A percentile compares a stretch with the other conserved stretches of the same genome.
phyloP scores from a whole-genome alignment of 2,797 vertebrate species.

The Mormyrops boulengeri region DNA sequence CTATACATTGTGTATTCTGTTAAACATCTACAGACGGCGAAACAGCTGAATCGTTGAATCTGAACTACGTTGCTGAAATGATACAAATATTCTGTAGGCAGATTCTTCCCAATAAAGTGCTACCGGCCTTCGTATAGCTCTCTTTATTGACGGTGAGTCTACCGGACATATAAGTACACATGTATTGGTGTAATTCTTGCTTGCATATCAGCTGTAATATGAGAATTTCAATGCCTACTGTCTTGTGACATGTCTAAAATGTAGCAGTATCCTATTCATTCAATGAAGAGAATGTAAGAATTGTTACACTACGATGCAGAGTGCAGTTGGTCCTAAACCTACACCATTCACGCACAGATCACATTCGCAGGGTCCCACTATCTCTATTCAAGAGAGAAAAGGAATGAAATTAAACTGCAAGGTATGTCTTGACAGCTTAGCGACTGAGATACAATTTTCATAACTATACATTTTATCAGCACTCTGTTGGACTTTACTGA shows the following conservation, averaged over 20 bases:
- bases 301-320: neutral
- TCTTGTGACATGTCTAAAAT: neutral
- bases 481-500: neutral
- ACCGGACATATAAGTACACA: neutral
- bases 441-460: neutral
- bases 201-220: neutral
- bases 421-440: neutral
- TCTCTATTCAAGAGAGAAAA: neutral
- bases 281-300: neutral
- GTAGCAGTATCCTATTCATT: neutral
- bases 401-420: neutral
- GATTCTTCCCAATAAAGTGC: neutral
- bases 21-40: neutral
- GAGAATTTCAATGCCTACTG: neutral
- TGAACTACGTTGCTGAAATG: neutral
- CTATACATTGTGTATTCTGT: neutral
- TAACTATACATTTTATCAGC: neutral
- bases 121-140: neutral
- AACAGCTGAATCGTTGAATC: neutral
- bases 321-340: neutral
- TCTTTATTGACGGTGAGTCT: neutral
- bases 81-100: neutral
- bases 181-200: neutral
- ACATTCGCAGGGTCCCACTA: neutral
- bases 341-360: neutral